A percentile compares a stretch with the other conserved stretches of the same genome.
phyloP scores from a whole-genome alignment of 2,113 vertebrate genomes.

The Mirza zaza region DNA sequence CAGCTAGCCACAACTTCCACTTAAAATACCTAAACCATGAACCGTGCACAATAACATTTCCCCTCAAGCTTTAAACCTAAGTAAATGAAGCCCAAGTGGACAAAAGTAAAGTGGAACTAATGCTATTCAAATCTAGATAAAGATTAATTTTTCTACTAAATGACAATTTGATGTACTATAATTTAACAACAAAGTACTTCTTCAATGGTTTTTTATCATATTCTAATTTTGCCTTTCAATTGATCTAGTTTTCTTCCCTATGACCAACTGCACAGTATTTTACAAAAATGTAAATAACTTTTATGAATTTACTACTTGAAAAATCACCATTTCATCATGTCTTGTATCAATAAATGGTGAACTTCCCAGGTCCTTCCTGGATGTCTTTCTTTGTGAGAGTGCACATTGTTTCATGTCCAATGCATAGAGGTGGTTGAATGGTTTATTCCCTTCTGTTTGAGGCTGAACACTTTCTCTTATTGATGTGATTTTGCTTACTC shows the following conservation, averaged over 20 bases:
- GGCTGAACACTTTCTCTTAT: background rate
- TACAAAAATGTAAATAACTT: conserved; percentile 4
- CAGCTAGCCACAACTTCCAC: background rate
- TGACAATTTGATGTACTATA: background rate
- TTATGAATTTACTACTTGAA: conserved; percentile 12
- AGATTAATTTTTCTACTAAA: conserved; percentile 33
- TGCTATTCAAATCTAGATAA: conserved; percentile 30
- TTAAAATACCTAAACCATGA: background rate
- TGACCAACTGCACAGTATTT: conserved; percentile 3
- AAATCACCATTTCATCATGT: conserved; percentile 7
- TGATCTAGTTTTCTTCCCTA: conserved; percentile 6
- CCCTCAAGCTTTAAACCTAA: background rate
- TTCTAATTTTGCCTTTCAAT: background rate
- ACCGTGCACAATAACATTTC: background rate
- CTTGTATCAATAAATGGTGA: background rate
- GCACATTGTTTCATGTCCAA: background rate
- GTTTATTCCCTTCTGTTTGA: conserved; percentile 27
- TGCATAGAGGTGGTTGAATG: background rate
- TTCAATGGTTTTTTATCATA: conserved; percentile 23
- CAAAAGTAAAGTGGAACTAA: conserved; percentile 35
- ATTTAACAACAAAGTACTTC: conserved; percentile 39
- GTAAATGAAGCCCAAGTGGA: background rate
- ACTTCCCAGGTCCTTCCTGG: background rate
- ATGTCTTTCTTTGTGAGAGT: background rate
- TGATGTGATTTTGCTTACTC: conserved; percentile 44